These are phyloP conservation scores for Linurgus olivaceus DNA, from an alignment of 2,797 vertebrate species.

Conservation along the genomic window DNA sequence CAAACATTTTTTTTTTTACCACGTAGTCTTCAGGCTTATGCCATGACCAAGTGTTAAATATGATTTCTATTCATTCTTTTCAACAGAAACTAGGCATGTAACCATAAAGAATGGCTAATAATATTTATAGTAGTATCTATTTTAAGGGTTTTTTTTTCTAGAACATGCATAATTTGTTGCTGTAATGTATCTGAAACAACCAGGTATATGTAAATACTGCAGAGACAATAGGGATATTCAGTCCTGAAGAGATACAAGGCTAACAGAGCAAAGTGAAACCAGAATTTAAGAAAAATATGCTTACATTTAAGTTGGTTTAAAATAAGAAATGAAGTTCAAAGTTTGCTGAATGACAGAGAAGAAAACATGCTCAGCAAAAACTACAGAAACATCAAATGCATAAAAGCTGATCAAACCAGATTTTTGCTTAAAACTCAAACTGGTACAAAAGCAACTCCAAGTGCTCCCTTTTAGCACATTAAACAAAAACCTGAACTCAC, in stretches of 20 bases:
- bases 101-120: neutral
- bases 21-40: slow-evolving; percentile 1
- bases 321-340: neutral
- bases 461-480: neutral
- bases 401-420: neutral
- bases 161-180: neutral
- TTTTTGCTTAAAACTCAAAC: neutral
- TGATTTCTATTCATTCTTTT: slow-evolving; percentile 13
- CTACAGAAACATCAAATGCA: neutral
- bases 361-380: neutral
- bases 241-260: neutral
- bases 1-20: slow-evolving; percentile 27
- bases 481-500: neutral
- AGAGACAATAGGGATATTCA: neutral
- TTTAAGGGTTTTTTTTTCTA: neutral
- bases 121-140: neutral
- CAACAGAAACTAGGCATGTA: neutral
- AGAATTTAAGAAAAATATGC: neutral
- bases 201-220: neutral
- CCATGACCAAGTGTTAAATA: neutral
- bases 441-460: neutral
- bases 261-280: neutral
- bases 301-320: neutral
- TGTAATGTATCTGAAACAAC: slow-evolving; percentile 3
- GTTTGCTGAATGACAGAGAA: neutral